These are phyloP conservation scores for Pocota personata DNA, from an alignment of 2,888 invertebrate species.

Conservation along the genomic window DNA sequence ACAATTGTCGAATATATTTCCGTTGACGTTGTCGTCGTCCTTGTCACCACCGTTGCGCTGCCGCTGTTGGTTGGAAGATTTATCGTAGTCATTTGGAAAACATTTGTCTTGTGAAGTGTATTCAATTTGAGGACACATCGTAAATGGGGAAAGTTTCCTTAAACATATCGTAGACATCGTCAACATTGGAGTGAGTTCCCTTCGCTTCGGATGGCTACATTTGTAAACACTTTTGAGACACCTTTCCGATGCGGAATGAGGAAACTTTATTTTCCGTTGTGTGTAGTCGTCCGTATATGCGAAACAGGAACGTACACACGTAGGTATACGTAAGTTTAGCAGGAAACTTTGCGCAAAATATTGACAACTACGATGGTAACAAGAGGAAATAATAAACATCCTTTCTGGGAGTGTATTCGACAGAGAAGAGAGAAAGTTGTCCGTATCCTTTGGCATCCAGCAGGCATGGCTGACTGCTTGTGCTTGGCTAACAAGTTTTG, in stretches of 20 bases:
- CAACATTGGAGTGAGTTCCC: neutral
- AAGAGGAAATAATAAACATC: constrained; percentile 67
- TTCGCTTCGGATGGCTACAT: constrained; percentile 37
- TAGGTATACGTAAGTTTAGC: constrained; percentile 26
- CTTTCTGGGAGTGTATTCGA: constrained; percentile 8
- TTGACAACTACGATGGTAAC: constrained; percentile 68
- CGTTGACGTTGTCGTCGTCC: constrained; percentile 30
- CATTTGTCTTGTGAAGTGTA: constrained; percentile 71
- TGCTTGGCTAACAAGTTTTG: constrained; percentile 60
- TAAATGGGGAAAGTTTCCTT: constrained; percentile 67
- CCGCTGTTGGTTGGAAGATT: constrained; percentile 44
- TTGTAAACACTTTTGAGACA: constrained; percentile 71
- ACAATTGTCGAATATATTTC: constrained; percentile 66
- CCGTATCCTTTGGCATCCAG: constrained; percentile 45
- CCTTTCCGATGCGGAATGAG: constrained; percentile 61
- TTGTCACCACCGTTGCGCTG: neutral
- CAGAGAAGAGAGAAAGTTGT: constrained; percentile 38
- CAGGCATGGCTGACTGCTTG: constrained; percentile 29
- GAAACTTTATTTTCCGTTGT: constrained; percentile 49
- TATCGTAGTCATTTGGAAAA: constrained; percentile 67
- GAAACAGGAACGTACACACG: constrained; percentile 14
- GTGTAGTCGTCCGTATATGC: neutral
- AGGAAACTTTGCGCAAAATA: constrained; percentile 61
- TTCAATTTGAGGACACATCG: constrained; percentile 67
- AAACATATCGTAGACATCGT: constrained; percentile 58